Percentiles rank a stretch among this genome's conserved stretches.
These are phyloP conservation scores for Tetranychus urticae DNA, from an alignment of 1,140 invertebrate species.

Conservation along the genomic window DNA sequence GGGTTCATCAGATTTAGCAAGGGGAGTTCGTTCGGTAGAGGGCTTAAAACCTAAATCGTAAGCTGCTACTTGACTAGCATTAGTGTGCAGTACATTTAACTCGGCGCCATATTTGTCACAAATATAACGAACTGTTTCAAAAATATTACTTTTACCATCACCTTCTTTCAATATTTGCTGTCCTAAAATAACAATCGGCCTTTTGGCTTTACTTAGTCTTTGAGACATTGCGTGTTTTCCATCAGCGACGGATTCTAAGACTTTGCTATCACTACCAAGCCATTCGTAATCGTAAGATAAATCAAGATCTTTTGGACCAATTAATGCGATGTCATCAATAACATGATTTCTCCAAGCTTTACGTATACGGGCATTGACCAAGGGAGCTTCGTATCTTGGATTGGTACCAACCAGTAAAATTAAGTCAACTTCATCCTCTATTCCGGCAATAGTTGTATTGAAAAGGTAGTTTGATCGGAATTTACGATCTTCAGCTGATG, in stretches of 20 bases:
- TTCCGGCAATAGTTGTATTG: constrained; percentile 59
- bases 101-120: constrained; percentile 16
- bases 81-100: constrained; percentile 20
- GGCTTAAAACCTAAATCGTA: constrained; percentile 80
- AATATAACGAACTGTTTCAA: constrained; percentile 35
- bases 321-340: constrained; percentile 42
- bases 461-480: constrained; percentile 69
- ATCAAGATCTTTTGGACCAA: constrained; percentile 66
- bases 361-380: constrained; percentile 80
- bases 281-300: constrained; percentile 80
- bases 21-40: constrained; percentile 35
- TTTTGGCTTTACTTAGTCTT: constrained; percentile 49
- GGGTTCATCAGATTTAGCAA: constrained; percentile 32
- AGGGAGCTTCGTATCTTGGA: constrained; percentile 87
- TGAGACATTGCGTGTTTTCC: constrained; percentile 41
- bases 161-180: constrained; percentile 48
- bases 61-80: constrained; percentile 62
- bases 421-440: constrained; percentile 66
- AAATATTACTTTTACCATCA: constrained; percentile 42
- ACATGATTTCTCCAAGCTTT: constrained; percentile 76
- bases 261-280: constrained; percentile 46
- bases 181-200: constrained; percentile 79
- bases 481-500: constrained; percentile 31
- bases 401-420: constrained; percentile 86
- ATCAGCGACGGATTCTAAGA: constrained; percentile 43